A percentile compares a stretch with the other conserved stretches of the same genome.
Conservation (phyloP, 2,113 vertebrate genomes). For the Rattus rattus region DNA sequence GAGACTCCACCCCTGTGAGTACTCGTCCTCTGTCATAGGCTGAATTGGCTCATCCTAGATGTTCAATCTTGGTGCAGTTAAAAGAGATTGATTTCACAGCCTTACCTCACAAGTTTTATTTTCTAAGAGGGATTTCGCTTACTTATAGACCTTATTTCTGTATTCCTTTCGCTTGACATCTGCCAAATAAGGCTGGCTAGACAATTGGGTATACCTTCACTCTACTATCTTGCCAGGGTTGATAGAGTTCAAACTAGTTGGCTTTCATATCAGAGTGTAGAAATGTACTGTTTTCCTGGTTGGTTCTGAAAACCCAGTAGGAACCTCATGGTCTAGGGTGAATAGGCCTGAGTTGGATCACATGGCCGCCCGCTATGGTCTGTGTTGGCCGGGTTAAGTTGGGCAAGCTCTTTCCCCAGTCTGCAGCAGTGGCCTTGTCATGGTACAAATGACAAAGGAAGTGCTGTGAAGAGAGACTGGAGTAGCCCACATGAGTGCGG, state of each 20-base stretch:
- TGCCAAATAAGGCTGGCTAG: neutral
- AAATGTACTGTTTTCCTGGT: neutral
- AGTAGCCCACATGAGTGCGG: rapidly evolving
- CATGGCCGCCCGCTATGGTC: neutral
- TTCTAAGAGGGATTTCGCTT: neutral
- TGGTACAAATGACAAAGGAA: rapidly evolving
- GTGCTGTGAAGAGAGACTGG: rapidly evolving
- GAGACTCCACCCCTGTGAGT: too few relatives aligned
- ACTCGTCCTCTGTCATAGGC: neutral
- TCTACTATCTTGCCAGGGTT: neutral
- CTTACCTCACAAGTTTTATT: neutral
- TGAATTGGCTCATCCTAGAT: neutral
- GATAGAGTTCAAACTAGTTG: neutral
- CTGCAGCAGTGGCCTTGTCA: rapidly evolving
- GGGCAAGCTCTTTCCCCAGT: neutral
- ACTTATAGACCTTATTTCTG: neutral
- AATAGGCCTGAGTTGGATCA: neutral
- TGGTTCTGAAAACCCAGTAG: neutral
- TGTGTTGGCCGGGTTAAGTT: neutral
- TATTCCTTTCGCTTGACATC: neutral
- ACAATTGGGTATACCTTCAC: neutral
- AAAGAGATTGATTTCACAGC: neutral
- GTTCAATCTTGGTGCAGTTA: neutral
- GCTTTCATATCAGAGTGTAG: neutral
- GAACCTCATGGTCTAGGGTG: neutral